Evolutionary conservation across 2,888 invertebrate genomes (phyloP).

Genomic region (Trichopria drosophilae): DNA sequence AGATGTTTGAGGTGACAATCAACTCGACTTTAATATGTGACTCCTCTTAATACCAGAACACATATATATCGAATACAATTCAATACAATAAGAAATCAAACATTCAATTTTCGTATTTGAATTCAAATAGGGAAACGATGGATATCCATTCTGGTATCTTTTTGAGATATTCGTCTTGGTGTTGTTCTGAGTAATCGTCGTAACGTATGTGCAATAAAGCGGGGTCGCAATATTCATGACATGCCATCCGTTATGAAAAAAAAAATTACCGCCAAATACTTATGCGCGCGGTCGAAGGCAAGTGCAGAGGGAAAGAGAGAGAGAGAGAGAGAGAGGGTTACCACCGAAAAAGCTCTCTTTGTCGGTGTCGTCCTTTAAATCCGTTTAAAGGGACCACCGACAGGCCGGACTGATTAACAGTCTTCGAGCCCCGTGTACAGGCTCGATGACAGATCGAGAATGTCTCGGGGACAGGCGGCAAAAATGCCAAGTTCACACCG

Average conservation of each 20-base stretch:
- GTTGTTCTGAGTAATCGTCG: no score
- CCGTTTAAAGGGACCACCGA: conserved; percentile 53
- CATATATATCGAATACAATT: no score
- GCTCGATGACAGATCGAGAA: conserved; percentile 54
- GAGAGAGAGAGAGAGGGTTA: conserved; percentile 29
- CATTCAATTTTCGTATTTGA: no score
- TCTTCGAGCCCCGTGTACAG: conserved; percentile 40
- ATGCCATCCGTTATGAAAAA: conserved; percentile 35
- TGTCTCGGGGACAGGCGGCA: conserved; percentile 46
- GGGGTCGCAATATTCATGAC: no score
- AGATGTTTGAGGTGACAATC: no score
- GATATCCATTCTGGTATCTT: no score
- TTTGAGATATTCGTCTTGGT: no score
- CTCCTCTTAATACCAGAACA: no score
- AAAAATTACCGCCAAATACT: conserved; percentile 36
- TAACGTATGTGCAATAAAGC: no score
- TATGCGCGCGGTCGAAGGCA: conserved; percentile 11
- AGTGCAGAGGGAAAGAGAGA: conserved; percentile 10
- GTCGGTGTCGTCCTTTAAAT: conserved; percentile 51
- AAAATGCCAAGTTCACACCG: conserved; percentile 52
- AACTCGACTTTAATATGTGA: no score
- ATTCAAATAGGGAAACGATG: no score
- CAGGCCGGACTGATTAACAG: conserved; percentile 52
- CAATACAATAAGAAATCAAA: no score
- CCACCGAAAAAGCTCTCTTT: conserved; percentile 43